Percentiles rank a stretch among this genome's conserved stretches.
Conservation (phyloP, 2,113 vertebrate genomes). For the Hyla sarda region DNA sequence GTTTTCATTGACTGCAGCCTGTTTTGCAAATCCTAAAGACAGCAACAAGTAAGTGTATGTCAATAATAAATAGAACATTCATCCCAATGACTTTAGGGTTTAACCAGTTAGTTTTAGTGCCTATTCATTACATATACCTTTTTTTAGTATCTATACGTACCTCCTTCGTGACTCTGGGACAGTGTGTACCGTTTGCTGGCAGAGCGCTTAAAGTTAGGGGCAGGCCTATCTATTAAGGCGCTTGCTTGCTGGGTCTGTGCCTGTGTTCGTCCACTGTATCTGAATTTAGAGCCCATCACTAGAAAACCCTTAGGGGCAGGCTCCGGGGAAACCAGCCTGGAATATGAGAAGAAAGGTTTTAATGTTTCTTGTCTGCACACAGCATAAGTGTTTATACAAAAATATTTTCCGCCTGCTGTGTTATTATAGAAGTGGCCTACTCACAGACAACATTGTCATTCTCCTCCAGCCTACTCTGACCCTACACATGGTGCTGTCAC, state of each 20-base stretch:
- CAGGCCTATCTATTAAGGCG: constrained; percentile 92
- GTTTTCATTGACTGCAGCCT: constrained; percentile 89
- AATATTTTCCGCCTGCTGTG: background rate
- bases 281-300: constrained; percentile 98
- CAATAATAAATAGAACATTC: background rate
- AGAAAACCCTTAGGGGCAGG: constrained; percentile 96
- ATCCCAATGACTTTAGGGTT: background rate
- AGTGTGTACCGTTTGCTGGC: constrained; percentile 96
- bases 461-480: background rate
- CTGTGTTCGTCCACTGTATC: constrained; percentile 96
- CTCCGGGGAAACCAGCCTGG: constrained; percentile 93
- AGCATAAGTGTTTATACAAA: background rate
- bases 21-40: constrained; percentile 87
- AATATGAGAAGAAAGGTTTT: background rate
- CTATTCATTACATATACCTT: background rate
- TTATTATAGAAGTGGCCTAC: background rate
- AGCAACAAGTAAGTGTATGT: constrained; percentile 7
- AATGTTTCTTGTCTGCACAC: background rate
- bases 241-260: constrained; percentile 96
- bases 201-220: constrained; percentile 94
- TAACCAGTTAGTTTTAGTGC: background rate
- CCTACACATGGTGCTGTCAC: background rate
- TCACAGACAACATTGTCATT: background rate
- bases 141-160: too few relatives aligned
- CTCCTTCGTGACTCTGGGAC: constrained; percentile 96